These are phyloP conservation scores for Lampris incognitus DNA, from an alignment of 2,113 vertebrate genomes.

Conservation along the genomic window DNA sequence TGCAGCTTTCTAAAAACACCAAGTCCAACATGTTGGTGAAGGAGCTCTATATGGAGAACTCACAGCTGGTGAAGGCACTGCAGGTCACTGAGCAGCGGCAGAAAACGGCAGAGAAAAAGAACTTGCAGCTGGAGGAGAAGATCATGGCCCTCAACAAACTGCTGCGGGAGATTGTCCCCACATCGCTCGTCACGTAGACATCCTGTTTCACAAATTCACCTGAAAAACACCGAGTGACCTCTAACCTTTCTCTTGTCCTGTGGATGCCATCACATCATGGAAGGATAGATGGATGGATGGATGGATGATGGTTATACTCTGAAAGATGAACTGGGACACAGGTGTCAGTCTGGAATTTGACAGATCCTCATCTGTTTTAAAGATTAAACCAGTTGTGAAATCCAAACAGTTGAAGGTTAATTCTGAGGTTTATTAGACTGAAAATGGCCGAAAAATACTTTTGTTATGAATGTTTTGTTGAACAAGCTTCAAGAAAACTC, in stretches of 20 bases:
- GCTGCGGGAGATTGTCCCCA: slow-evolving; percentile 83
- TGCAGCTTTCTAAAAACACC: slow-evolving; percentile 80
- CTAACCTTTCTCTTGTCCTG: too few species aligned
- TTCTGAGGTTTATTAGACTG: background rate
- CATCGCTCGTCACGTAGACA: slow-evolving; percentile 81
- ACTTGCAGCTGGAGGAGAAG: slow-evolving; percentile 87
- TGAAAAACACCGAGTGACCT: background rate
- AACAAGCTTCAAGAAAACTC: too few species aligned
- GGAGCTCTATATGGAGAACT: slow-evolving; percentile 88
- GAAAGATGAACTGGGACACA: too few species aligned
- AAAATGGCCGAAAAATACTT: slow-evolving; percentile 14
- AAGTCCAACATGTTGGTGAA: slow-evolving; percentile 81
- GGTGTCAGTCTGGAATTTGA: too few species aligned
- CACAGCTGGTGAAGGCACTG: slow-evolving; percentile 85
- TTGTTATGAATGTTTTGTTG: background rate
- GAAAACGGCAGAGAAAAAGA: slow-evolving; percentile 86
- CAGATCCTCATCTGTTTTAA: too few species aligned
- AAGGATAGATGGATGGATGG: too few species aligned
- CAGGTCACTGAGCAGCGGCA: slow-evolving; percentile 89
- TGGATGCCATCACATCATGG: too few species aligned
- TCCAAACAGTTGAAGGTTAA: too few species aligned
- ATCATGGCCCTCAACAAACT: slow-evolving; percentile 87
- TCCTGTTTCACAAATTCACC: background rate
- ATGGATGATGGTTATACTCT: too few species aligned
- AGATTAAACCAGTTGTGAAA: too few species aligned